These are phyloP conservation scores for Meriones unguiculatus DNA, from an alignment of 2,113 vertebrate genomes.

Conservation along the genomic window DNA sequence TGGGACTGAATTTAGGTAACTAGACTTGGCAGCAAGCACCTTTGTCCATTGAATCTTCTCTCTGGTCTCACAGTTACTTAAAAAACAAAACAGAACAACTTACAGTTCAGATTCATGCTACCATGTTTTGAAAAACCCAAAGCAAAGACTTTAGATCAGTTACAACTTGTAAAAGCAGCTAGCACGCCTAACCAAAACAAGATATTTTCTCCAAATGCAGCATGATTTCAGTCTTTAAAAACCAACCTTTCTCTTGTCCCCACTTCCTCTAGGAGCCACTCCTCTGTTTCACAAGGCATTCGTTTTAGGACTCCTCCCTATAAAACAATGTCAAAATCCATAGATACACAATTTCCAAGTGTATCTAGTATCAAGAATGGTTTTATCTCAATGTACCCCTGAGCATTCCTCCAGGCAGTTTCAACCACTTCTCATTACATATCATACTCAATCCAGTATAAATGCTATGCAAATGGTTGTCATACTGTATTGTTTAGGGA, in stretches of 20 bases:
- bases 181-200: neutral
- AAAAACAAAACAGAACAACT: neutral
- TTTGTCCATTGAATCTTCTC: neutral
- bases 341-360: neutral
- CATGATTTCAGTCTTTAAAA: constrained; percentile 16
- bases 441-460: neutral
- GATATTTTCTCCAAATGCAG: neutral
- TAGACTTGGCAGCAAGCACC: neutral
- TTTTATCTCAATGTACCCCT: neutral
- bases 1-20: neutral
- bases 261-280: neutral
- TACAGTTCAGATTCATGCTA: neutral
- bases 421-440: neutral
- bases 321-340: neutral
- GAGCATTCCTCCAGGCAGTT: neutral
- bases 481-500: neutral
- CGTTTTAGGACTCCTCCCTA: neutral
- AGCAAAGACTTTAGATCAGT: constrained; percentile 19
- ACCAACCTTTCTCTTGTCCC: neutral
- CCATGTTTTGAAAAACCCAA: neutral
- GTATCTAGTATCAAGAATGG: neutral
- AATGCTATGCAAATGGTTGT: neutral
- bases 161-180: neutral
- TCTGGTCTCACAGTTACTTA: neutral
- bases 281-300: neutral